Evolutionary conservation across 2,888 invertebrate genomes (phyloP), one percentile per base, ranked within the genome.

Genomic region (Coleophora flavipennella): DNA sequence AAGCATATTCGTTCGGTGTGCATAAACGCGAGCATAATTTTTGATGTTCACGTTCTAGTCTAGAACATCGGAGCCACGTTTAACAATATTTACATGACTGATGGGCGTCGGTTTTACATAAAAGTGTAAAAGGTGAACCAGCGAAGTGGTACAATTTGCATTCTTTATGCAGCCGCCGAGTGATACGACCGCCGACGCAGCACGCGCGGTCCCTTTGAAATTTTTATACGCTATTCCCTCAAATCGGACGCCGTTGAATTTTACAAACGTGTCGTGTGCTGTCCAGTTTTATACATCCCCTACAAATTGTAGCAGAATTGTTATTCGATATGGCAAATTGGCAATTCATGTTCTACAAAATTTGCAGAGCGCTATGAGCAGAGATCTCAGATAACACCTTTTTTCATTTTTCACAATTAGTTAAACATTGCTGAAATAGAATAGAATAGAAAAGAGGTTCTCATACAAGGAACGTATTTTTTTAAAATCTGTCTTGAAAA

Each of bases 111-210:
- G 68, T 79, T 80, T 79, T 72, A 75, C 70, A 78, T 75, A 79
- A 79, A 81, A 80, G 71, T 77, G 73, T 69, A 77, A 79, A 75
- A 78, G 76, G 59, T 55, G 53, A 69, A 69, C 67, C 64, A 63
- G 66, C 58, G 75, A 79, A 80, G 80, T 80, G 78, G 72, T 72
- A 72, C 80, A 83, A 83, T 84, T 84, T 81, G 71, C 83, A 84
- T 84, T 74, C 76, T 79, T 81, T 79, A 84, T 83, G 77, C 76
- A 76, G 38, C 61, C 63, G 59, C 57, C 60, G 70, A 68, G 70
- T 68, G 79, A 75, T 77, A 70, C 67, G 64, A 57, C 59, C 66
- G 36, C 35, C 26, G 34, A 67, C 72, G 64, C 55, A 62, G 69
- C 71, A 69, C 63, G 67, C 63, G 67, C 62, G 65, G 65, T 61